Conservation (phyloP, 2,113 vertebrate genomes). For the Colius striatus region DNA sequence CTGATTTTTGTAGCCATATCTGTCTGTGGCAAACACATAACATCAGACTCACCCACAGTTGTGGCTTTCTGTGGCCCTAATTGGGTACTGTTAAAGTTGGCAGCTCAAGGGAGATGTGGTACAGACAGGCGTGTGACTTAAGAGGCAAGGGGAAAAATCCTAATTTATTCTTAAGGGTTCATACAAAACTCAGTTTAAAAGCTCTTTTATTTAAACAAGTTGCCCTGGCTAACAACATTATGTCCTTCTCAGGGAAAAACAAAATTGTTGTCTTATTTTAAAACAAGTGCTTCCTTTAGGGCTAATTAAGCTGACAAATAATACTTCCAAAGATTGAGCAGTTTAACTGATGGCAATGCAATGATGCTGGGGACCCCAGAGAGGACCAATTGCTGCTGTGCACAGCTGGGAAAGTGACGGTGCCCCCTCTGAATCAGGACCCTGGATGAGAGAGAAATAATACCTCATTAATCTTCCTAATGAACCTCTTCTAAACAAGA, state of each 20-base stretch:
- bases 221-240: slow-evolving; percentile 37
- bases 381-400: not conserved
- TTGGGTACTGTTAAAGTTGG: not conserved
- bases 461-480: slow-evolving; percentile 51
- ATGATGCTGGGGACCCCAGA: not conserved
- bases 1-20: rapidly evolving
- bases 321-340: slow-evolving; percentile 14
- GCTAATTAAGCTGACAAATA: slow-evolving; percentile 76
- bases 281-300: slow-evolving; percentile 71
- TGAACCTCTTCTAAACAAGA: slow-evolving; percentile 46
- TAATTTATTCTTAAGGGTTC: not conserved
- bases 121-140: not conserved
- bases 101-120: not conserved
- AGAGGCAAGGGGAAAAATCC: not conserved
- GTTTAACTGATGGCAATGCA: not conserved
- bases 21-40: not conserved
- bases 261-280: slow-evolving; percentile 63
- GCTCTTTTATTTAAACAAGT: slow-evolving; percentile 54
- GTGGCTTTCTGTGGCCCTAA: not conserved
- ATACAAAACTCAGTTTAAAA: slow-evolving; percentile 15
- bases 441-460: not conserved
- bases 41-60: not conserved
- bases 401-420: slow-evolving; percentile 43
- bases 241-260: slow-evolving; percentile 57
- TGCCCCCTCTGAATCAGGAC: not conserved